Base-by-base conservation (phyloP, 2,888 invertebrate species). In the Strigamia crassipes region DNA sequence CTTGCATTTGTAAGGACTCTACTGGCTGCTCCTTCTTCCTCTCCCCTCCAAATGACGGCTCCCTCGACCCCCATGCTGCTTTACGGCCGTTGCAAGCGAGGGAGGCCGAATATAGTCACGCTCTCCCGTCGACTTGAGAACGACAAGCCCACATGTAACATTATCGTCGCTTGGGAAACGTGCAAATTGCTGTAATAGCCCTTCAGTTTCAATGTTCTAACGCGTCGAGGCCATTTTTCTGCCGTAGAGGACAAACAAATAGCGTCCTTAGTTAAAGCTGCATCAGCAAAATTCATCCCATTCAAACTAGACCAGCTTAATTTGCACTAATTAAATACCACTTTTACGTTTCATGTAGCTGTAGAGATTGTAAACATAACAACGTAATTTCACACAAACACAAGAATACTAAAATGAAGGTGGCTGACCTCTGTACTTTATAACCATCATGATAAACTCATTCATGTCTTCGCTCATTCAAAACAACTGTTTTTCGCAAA, bases 41-140 rank as follows among this genome's bases (percentile, higher is more conserved):
- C 18, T 21, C 61, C 61, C 61, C 61, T 66, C 61, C 21, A 66
- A 66, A 66, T 66, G 61, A 66, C 61, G 61, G 61, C 61, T 66
- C 78, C 78, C 41, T 78, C 41, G 78, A 78, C 78, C 78, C 78
- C 78, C 78, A 78, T 38, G 78, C 78, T 78, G 78, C 34, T 78
- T 78, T 78, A 78, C 41, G 78, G 78, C 41, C 78, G 41, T 31
- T 18, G 21, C 61, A 66, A 66, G 61, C 61, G 61, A 66, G 61
- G 61, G 61, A 66, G 61, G 61, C 61, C 61, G 61, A 66, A 66
- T 66, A 66, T 66, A 66, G 61, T 66, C 61, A 66, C 61, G 61
- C 61, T 66, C 61, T 66, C 61, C 61, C 61, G 61, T 66, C 61
- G 61, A 66, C 61, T 66, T 66, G 61, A 66, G 61, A 66, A 66